A percentile compares a stretch with the other conserved stretches of the same genome.
These are phyloP conservation scores for Drosophila demipolita DNA, from an alignment of 2,888 invertebrate species.

Conservation along the genomic window DNA sequence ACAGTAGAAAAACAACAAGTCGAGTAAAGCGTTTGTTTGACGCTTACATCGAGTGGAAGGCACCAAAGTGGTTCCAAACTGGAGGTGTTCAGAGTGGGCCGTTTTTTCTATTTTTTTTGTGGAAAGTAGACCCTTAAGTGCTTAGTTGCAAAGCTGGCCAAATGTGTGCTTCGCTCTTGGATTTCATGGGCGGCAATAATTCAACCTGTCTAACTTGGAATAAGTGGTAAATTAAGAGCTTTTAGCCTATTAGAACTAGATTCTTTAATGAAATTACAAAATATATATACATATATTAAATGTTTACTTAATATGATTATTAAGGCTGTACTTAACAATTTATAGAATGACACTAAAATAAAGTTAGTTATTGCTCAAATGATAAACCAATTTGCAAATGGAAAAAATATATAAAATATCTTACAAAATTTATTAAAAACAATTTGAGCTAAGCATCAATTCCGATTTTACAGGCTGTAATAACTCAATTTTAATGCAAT, in stretches of 20 bases:
- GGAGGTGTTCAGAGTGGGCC: constrained; percentile 34
- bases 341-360: neutral
- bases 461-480: constrained; percentile 2
- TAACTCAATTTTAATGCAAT: constrained; percentile 4
- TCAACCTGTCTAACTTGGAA: constrained; percentile 8
- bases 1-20: constrained; percentile 28
- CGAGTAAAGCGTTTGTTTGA: constrained; percentile 65
- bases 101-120: neutral
- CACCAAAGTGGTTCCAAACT: constrained; percentile 43
- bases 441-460: neutral
- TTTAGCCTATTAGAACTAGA: neutral
- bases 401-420: neutral
- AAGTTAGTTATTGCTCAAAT: neutral
- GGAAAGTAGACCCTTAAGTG: constrained; percentile 30
- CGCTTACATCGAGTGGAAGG: constrained; percentile 77
- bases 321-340: too few relatives aligned
- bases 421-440: neutral
- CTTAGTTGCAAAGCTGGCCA: constrained; percentile 41
- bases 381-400: neutral
- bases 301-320: neutral
- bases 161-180: constrained; percentile 22
- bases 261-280: neutral
- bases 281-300: neutral
- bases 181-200: constrained; percentile 16
- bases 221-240: constrained; percentile 1